A percentile compares a stretch with the other conserved stretches of the same genome.
phyloP scores from a whole-genome alignment of 2,113 vertebrate species.

The Lethenteron camtschaticum region DNA sequence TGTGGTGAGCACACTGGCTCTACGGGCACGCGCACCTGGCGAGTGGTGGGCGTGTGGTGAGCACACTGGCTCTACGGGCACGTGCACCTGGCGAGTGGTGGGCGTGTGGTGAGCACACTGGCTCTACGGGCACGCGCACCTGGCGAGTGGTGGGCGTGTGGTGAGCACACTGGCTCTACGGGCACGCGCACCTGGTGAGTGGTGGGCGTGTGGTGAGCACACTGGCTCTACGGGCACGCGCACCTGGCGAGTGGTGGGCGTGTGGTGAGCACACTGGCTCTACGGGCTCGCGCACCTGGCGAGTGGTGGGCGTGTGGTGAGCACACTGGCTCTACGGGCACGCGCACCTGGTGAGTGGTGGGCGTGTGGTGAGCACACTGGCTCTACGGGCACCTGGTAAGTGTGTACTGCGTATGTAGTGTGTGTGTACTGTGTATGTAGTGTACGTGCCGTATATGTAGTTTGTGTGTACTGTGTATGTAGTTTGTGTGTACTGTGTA shows the following conservation, averaged over 20 bases:
- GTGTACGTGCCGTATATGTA: no score
- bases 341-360: slow-evolving; percentile 24
- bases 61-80: slow-evolving; percentile 41
- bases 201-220: no score
- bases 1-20: slow-evolving; percentile 11
- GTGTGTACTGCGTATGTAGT: no score
- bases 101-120: no score
- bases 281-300: slow-evolving; percentile 35
- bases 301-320: slow-evolving; percentile 7
- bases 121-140: slow-evolving; percentile 27
- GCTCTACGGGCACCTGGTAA: no score
- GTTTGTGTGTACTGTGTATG: no score
- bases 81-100: slow-evolving; percentile 24
- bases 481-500: no score
- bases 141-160: slow-evolving; percentile 20
- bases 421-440: no score
- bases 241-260: slow-evolving; percentile 22
- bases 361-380: no score
- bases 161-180: slow-evolving; percentile 32
- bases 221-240: slow-evolving; percentile 25
- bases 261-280: slow-evolving; percentile 27
- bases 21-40: slow-evolving; percentile 35
- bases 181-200: slow-evolving; percentile 32
- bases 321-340: slow-evolving; percentile 24
- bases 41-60: slow-evolving; percentile 7